Evolutionary conservation across 1,140 invertebrate species (phyloP).

Genomic region (Lepidurus arcticus): DNA sequence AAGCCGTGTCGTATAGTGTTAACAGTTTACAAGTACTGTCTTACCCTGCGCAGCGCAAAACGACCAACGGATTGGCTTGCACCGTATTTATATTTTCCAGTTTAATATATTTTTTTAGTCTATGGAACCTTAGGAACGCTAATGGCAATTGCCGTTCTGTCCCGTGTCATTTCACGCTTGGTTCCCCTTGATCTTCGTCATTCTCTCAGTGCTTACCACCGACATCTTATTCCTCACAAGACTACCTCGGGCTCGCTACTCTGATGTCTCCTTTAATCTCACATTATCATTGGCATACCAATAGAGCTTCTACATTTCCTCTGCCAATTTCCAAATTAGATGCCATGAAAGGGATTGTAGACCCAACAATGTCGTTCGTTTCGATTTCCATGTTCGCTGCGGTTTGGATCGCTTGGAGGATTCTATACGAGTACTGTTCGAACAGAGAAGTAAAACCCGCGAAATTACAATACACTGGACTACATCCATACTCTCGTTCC

Average conservation of each 20-base stretch:
- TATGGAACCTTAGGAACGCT: neutral
- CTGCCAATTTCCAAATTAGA: neutral
- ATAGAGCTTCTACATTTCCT: neutral
- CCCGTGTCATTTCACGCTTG: slow-evolving; percentile 3
- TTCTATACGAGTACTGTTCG: no score
- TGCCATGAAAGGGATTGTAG: neutral
- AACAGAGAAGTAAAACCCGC: no score
- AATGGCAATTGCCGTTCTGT: slow-evolving; percentile 8
- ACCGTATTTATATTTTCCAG: neutral
- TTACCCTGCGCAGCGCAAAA: neutral
- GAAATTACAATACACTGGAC: neutral
- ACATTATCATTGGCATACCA: slow-evolving; percentile 12
- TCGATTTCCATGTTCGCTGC: no score
- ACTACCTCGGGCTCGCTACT: neutral
- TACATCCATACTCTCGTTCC: neutral
- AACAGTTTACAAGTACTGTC: neutral
- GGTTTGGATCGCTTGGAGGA: no score
- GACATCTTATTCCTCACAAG: neutral
- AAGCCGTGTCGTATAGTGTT: neutral
- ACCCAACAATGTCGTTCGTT: neutral
- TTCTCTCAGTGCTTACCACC: neutral
- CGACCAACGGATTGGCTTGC: neutral
- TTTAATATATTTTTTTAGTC: neutral
- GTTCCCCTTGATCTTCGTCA: neutral
- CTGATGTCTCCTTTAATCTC: slow-evolving; percentile 21